A percentile compares a stretch with the other conserved stretches of the same genome.
phyloP scores from a whole-genome alignment of 2,113 vertebrate genomes.

The Microcebus tavaratra region DNA sequence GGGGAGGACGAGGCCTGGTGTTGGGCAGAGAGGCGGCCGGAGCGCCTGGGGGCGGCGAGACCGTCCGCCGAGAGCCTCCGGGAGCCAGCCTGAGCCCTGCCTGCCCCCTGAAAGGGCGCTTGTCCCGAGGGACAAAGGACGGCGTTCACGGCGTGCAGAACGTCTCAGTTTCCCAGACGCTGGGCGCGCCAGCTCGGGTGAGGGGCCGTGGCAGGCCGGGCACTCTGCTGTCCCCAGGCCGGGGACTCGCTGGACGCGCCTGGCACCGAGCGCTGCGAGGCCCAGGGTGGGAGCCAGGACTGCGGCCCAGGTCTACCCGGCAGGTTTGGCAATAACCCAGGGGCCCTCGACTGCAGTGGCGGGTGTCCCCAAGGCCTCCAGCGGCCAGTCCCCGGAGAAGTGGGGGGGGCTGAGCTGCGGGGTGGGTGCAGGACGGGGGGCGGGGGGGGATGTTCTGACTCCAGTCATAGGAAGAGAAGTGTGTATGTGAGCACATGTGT shows the following conservation, averaged over 20 bases:
- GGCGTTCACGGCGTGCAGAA: neutral
- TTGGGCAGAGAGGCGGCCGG: too few relatives aligned
- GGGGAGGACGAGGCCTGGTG: rapidly evolving
- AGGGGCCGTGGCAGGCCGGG: neutral
- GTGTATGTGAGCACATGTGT: neutral
- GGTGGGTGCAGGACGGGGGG: neutral
- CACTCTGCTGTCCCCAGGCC: neutral
- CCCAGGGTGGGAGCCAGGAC: neutral
- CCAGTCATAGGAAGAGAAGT: neutral
- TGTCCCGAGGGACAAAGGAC: neutral
- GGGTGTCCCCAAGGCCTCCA: neutral
- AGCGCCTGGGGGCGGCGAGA: rapidly evolving
- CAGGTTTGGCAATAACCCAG: too few relatives aligned
- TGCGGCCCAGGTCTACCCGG: too few relatives aligned
- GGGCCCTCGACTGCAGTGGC: neutral
- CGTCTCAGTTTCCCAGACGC: neutral
- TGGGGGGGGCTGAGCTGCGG: rapidly evolving
- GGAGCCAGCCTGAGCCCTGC: neutral
- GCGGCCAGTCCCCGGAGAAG: neutral
- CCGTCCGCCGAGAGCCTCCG: neutral
- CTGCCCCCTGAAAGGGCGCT: neutral
- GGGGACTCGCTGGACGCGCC: neutral
- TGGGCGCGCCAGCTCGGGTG: neutral
- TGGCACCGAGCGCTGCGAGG: neutral
- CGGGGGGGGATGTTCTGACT: neutral